Evolutionary conservation across 2,888 invertebrate genomes (phyloP).

Genomic region (Priocnemis perturbator): DNA sequence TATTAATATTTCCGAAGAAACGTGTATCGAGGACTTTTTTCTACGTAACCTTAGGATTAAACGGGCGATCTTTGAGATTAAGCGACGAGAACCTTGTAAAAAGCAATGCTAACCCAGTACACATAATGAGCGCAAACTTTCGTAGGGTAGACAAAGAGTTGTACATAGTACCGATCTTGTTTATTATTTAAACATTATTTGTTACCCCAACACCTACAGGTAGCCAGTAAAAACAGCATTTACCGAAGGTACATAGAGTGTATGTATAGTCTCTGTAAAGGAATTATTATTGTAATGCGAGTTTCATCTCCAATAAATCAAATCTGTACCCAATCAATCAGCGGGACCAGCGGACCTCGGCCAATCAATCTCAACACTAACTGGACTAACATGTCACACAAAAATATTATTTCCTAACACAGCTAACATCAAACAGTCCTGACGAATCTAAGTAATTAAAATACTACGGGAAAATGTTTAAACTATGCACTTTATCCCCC

Average conservation of each 20-base stretch:
- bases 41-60: constrained; percentile 24
- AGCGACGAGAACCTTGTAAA: constrained; percentile 2
- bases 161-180: constrained; percentile 52
- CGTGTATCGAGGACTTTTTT: constrained; percentile 33
- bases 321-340: constrained; percentile 40
- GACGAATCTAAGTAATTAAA: no score
- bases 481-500: no score
- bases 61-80: neutral
- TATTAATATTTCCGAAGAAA: constrained; percentile 43
- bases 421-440: no score
- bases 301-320: constrained; percentile 61
- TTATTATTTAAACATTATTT: constrained; percentile 59
- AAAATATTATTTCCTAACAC: no score
- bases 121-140: constrained; percentile 10
- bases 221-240: constrained; percentile 59
- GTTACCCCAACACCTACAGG: constrained; percentile 43
- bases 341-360: neutral
- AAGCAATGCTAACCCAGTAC: constrained; percentile 15
- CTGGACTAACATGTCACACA: no score
- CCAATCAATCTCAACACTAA: neutral
- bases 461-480: no score
- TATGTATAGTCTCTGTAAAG: constrained; percentile 58
- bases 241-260: constrained; percentile 51
- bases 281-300: constrained; percentile 58
- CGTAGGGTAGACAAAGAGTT: constrained; percentile 28